phyloP scores from a whole-genome alignment of 1,140 invertebrate genomes.

The Varroa destructor region DNA sequence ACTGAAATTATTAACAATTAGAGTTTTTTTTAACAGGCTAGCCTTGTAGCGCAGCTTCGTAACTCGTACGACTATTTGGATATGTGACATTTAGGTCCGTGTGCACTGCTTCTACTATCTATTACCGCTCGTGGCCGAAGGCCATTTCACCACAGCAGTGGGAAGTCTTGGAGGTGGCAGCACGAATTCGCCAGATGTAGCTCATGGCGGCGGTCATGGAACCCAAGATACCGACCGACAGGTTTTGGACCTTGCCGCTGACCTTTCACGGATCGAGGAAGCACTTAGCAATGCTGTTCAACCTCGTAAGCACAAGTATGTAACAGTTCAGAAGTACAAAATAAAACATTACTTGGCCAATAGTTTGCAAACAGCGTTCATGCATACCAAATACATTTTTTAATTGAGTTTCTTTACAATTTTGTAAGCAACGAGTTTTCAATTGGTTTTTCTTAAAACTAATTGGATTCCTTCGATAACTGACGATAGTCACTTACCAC shows the following conservation, averaged over 20 bases:
- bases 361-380: not conserved
- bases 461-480: too few relatives aligned
- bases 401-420: too few relatives aligned
- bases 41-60: too few relatives aligned
- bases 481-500: too few relatives aligned
- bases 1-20: too few relatives aligned
- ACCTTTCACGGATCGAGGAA: slow-evolving; percentile 63
- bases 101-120: slow-evolving; percentile 90
- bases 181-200: slow-evolving; percentile 33
- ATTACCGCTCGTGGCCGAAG: slow-evolving; percentile 48
- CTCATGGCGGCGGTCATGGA: slow-evolving; percentile 38
- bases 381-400: too few relatives aligned
- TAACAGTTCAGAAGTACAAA: slow-evolving; percentile 30
- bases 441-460: too few relatives aligned
- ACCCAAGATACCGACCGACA: slow-evolving; percentile 63
- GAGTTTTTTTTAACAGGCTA: too few relatives aligned
- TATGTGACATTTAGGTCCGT: slow-evolving; percentile 47
- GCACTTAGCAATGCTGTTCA: slow-evolving; percentile 57
- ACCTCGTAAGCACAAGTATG: slow-evolving; percentile 62
- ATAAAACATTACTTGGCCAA: slow-evolving; percentile 2
- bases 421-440: too few relatives aligned
- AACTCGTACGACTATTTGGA: not conserved
- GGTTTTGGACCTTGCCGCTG: slow-evolving; percentile 63
- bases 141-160: not conserved
- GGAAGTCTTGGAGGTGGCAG: not conserved